A percentile compares a stretch with the other conserved stretches of the same genome.
Conservation (phyloP, 2,888 invertebrate genomes). For the Harpalus rubripes region DNA sequence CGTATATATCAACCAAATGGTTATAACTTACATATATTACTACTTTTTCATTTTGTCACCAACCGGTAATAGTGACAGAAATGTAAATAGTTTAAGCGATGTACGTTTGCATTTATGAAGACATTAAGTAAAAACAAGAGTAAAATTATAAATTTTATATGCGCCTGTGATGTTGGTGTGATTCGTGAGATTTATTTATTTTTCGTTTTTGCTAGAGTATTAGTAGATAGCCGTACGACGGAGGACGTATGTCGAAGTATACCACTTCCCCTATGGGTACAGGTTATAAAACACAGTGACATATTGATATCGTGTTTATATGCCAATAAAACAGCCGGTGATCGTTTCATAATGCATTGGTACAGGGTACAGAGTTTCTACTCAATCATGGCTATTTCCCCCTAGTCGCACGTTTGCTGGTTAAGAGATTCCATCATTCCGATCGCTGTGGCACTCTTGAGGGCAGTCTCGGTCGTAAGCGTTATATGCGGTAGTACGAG, state of each 20-base stretch:
- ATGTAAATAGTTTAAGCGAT: not conserved
- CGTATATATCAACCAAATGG: constrained; percentile 2
- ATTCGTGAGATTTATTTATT: not conserved
- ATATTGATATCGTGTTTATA: constrained; percentile 77
- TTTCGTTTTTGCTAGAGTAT: not conserved
- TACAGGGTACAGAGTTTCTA: constrained; percentile 36
- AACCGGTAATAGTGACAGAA: not conserved
- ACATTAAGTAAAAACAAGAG: not conserved
- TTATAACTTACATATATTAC: not conserved
- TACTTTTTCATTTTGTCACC: not conserved
- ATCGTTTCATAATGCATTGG: constrained; percentile 77
- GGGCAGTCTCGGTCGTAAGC: constrained; percentile 74
- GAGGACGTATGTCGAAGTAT: not conserved
- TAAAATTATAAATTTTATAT: not conserved
- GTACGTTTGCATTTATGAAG: not conserved
- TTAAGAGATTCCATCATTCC: constrained; percentile 79
- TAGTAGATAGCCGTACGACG: not conserved
- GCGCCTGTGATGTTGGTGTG: not conserved
- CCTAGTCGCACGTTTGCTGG: constrained; percentile 78
- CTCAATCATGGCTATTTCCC: constrained; percentile 78
- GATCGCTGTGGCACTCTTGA: constrained; percentile 78
- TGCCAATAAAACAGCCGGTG: constrained; percentile 77
- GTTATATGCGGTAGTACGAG: constrained; percentile 6
- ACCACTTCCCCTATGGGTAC: constrained; percentile 1
- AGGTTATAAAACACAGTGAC: constrained; percentile 73